Percentiles rank a stretch among this genome's conserved stretches.
Evolutionary conservation across 2,113 vertebrate genomes (phyloP).

Genomic region (Cyphomyrus discorhynchus): DNA sequence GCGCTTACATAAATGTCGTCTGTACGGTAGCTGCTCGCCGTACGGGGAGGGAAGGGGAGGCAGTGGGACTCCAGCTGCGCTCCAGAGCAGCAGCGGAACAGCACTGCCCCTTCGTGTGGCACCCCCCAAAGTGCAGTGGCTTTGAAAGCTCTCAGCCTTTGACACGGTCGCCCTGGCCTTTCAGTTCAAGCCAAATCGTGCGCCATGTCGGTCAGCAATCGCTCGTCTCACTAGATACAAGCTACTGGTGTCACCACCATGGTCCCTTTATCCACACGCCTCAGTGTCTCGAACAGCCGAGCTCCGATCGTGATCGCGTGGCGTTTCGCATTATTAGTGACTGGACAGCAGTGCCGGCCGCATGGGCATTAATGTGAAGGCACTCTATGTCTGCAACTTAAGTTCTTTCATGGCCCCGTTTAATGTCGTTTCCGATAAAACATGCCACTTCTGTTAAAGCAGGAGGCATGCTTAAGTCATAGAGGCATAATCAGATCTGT

Average conservation of each 20-base stretch:
- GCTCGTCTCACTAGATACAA: background rate
- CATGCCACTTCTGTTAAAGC: conserved; percentile 27
- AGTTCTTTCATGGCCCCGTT: conserved; percentile 27
- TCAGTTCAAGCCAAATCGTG: background rate
- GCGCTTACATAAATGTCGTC: conserved; percentile 48
- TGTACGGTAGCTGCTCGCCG: conserved; percentile 36
- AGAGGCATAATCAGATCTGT: conserved; percentile 34
- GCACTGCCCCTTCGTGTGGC: background rate
- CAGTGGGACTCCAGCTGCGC: background rate
- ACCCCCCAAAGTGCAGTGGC: background rate
- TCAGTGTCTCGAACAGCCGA: background rate
- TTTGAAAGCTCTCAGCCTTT: background rate
- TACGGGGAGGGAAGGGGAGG: background rate
- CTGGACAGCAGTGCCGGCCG: background rate
- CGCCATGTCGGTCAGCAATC: background rate
- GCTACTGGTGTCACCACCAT: background rate
- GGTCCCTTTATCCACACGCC: background rate
- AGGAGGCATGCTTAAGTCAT: conserved; percentile 26
- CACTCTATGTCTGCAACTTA: conserved; percentile 22
- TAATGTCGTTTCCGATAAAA: conserved; percentile 30
- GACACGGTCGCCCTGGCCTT: conserved; percentile 13
- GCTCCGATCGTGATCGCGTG: background rate
- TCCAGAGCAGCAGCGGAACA: background rate
- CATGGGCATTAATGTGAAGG: conserved; percentile 25
- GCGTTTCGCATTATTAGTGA: background rate